Percentiles rank a stretch among this genome's conserved stretches.
These are phyloP conservation scores for Dioctria linearis DNA, from an alignment of 2,888 invertebrate species.

Conservation along the genomic window DNA sequence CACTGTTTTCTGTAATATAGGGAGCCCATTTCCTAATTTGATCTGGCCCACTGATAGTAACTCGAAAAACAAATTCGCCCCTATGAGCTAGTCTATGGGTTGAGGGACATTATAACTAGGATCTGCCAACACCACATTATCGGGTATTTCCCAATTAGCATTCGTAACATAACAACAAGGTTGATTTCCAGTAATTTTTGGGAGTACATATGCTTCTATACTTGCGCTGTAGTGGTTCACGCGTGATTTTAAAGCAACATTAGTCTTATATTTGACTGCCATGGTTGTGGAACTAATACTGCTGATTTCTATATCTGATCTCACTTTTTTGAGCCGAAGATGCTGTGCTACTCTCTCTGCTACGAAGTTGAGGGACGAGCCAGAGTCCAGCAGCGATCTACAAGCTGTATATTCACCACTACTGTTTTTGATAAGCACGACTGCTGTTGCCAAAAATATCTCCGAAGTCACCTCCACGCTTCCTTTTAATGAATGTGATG, in stretches of 20 bases:
- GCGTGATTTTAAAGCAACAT: not conserved
- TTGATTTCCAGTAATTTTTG: not conserved
- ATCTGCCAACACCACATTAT: not conserved
- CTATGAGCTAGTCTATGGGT: not conserved
- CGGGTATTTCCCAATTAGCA: not conserved
- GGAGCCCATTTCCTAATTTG: not conserved
- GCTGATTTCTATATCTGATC: not conserved
- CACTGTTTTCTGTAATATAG: not conserved
- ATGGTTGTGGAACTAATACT: not conserved
- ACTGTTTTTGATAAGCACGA: too few relatives aligned
- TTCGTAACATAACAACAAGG: not conserved
- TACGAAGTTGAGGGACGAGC: not conserved
- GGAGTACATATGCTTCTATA: not conserved
- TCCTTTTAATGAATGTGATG: too few relatives aligned
- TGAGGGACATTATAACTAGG: too few relatives aligned
- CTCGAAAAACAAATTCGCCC: conserved; percentile 6
- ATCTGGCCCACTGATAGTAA: too few relatives aligned
- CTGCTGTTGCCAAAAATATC: too few relatives aligned
- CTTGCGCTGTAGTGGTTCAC: not conserved
- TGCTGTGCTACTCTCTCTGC: not conserved
- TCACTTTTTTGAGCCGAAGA: not conserved
- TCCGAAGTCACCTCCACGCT: too few relatives aligned
- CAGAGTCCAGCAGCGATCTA: too few relatives aligned
- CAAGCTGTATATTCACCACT: too few relatives aligned
- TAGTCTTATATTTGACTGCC: not conserved